A percentile compares a stretch with the other conserved stretches of the same genome.
phyloP scores from a whole-genome alignment of 2,797 vertebrate species.

The Netta rufina region DNA sequence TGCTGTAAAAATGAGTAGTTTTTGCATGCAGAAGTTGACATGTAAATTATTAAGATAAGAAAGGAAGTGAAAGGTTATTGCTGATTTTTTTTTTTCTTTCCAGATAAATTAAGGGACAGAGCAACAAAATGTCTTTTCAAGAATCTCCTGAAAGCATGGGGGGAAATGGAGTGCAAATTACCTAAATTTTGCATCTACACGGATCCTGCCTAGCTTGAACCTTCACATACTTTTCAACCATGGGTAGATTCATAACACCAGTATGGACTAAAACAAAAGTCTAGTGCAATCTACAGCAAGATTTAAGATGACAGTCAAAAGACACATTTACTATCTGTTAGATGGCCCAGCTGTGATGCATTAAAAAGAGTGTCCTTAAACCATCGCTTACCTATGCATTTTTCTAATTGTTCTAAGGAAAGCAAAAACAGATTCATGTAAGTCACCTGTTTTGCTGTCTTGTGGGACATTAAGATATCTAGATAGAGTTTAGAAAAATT shows the following conservation, averaged over 20 bases:
- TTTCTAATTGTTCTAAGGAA: background rate
- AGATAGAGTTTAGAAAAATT: background rate
- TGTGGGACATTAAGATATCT: background rate
- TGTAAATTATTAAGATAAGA: background rate
- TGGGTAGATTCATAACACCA: background rate
- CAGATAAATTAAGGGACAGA: background rate
- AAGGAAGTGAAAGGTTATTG: background rate
- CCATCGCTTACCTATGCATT: background rate
- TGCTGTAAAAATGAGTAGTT: background rate
- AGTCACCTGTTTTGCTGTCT: background rate
- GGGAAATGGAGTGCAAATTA: background rate
- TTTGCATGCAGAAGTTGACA: background rate
- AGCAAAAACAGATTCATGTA: fast-evolving
- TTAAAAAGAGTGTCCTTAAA: background rate
- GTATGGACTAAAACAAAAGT: background rate
- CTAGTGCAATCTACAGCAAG: background rate
- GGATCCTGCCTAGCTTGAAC: background rate
- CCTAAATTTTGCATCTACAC: background rate
- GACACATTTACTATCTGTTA: background rate
- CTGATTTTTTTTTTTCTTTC: no score
- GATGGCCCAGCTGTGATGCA: background rate
- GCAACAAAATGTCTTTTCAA: background rate
- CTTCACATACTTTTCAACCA: background rate
- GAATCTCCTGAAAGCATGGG: background rate
- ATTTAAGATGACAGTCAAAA: background rate